Conservation (phyloP, 2,797 vertebrate genomes). For the Odontamblyopus lacepedii region DNA sequence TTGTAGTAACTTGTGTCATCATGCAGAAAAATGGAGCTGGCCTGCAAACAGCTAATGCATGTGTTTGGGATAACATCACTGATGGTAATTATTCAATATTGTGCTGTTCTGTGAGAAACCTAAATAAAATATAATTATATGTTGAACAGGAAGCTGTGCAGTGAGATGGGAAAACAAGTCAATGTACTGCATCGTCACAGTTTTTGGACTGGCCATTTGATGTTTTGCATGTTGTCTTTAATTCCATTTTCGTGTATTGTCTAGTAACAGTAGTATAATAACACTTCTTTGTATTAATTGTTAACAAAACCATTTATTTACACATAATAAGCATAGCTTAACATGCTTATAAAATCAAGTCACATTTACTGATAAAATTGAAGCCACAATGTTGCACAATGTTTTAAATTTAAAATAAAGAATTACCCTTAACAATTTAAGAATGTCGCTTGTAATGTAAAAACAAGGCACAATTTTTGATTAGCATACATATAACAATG, state of each 20-base stretch:
- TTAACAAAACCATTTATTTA: slow-evolving; percentile 51
- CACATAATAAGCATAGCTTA: slow-evolving; percentile 34
- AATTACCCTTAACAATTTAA: slow-evolving; percentile 29
- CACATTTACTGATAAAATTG: slow-evolving; percentile 23
- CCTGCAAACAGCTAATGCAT: slow-evolving; percentile 89
- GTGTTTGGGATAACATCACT: slow-evolving; percentile 93
- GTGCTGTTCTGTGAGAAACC: neutral
- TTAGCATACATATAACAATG: slow-evolving; percentile 39
- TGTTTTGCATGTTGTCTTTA: neutral
- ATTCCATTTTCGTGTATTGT: neutral
- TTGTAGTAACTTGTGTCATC: slow-evolving; percentile 89
- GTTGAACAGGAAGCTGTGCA: slow-evolving; percentile 86
- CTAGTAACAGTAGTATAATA: neutral
- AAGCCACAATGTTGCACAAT: slow-evolving; percentile 31
- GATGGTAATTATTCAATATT: slow-evolving; percentile 80
- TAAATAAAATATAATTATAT: neutral
- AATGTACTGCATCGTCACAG: slow-evolving; percentile 93
- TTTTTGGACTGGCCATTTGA: slow-evolving; percentile 91
- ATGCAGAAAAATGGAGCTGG: slow-evolving; percentile 98
- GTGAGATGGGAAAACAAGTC: slow-evolving; percentile 96
- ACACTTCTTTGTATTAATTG: neutral
- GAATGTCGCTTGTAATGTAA: slow-evolving; percentile 24
- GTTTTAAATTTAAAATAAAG: slow-evolving; percentile 29
- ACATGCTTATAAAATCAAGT: slow-evolving; percentile 42
- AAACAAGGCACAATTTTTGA: slow-evolving; percentile 70